These are phyloP conservation scores for Paraplagusia blochii DNA, from an alignment of 2,113 vertebrate species.

Conservation along the genomic window DNA sequence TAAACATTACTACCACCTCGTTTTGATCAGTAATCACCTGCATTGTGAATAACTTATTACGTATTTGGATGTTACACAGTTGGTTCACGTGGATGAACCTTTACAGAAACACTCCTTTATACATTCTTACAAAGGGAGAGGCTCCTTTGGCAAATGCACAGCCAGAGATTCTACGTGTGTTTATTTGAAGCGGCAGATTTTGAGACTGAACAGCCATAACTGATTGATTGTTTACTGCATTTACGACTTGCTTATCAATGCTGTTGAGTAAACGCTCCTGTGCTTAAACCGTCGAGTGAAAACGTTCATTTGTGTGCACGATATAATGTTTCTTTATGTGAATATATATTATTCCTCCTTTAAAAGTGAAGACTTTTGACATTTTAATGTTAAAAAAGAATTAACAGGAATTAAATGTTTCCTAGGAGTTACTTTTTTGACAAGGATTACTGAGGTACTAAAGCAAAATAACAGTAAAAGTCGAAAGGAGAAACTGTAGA, in stretches of 20 bases:
- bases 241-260: constrained; percentile 2
- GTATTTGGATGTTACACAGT: not conserved
- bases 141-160: constrained; percentile 2
- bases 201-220: constrained; percentile 8
- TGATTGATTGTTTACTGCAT: not conserved
- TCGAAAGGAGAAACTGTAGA: no score
- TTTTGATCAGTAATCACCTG: not conserved
- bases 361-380: no score
- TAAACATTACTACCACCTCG: constrained; percentile 1
- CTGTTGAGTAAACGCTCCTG: constrained; percentile 9
- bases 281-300: not conserved
- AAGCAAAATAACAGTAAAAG: no score
- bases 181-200: not conserved
- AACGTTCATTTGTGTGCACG: constrained; percentile 17
- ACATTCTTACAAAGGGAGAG: constrained; percentile 25
- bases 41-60: constrained; percentile 3
- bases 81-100: not conserved
- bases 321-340: constrained; percentile 1
- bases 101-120: constrained; percentile 1
- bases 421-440: no score
- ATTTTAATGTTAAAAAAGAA: no score
- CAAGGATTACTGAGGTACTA: no score
- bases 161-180: constrained; percentile 10
- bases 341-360: no score
- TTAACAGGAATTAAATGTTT: no score